These are phyloP conservation scores for Melopsittacus undulatus DNA, from an alignment of 2,797 vertebrate species.

Conservation along the genomic window DNA sequence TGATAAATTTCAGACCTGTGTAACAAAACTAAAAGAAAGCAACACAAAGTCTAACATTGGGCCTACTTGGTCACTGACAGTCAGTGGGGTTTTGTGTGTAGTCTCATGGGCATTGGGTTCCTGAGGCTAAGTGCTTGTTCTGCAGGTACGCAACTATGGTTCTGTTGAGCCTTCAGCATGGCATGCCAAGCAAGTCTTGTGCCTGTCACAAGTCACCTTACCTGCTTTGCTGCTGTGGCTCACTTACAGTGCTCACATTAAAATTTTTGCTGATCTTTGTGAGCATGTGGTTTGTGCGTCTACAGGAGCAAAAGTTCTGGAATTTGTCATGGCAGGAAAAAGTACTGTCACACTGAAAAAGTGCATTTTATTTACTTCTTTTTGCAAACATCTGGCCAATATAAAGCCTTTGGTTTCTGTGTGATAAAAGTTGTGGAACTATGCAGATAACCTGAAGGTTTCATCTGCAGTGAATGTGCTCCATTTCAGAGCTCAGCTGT, in stretches of 20 bases:
- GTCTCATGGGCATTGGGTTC: background rate
- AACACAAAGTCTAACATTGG: background rate
- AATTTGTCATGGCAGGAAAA: background rate
- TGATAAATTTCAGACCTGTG: background rate
- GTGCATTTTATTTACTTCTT: background rate
- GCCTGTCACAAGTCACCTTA: background rate
- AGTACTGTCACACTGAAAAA: background rate
- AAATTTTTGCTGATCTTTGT: background rate
- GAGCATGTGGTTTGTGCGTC: background rate
- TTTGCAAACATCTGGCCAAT: background rate
- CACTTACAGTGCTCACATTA: background rate
- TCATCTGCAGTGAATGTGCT: background rate
- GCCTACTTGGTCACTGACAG: background rate
- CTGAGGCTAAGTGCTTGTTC: background rate
- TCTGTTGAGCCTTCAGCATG: background rate
- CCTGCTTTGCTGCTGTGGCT: background rate
- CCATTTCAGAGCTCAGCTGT: constrained; percentile 17
- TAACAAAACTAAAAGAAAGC: background rate
- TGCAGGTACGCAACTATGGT: background rate
- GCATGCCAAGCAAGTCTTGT: background rate
- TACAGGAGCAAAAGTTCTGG: background rate
- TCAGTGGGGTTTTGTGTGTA: background rate
- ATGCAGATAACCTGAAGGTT: background rate
- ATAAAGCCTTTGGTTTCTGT: background rate
- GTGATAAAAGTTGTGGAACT: background rate